Evolutionary conservation across 2,888 invertebrate genomes (phyloP), one percentile per base, ranked within the genome.

Genomic region (Thelaira solivaga): DNA sequence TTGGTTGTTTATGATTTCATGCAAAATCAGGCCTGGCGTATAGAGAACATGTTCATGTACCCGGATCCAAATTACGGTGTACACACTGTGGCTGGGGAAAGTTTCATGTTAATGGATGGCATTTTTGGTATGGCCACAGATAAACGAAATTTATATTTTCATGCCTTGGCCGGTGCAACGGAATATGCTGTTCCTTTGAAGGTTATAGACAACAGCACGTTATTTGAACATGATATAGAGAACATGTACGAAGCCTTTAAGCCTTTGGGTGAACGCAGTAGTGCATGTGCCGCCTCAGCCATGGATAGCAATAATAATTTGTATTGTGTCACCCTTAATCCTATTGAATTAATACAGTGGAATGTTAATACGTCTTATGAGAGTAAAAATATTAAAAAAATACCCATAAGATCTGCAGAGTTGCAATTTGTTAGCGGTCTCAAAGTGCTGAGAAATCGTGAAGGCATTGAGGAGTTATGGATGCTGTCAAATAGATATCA

Each of bases 361-460:
- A 93, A 94, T 84, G 91, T 92, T 0, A 90, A 89, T 0, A 91
- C 91, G 0, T 90, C 92, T 8, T 94, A 92, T 82, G 90, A 90
- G 0, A 83, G 82, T 0, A 90, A 90, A 51, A 91, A 91, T 84
- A 91, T 93, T 61, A 90, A 90, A 80, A 86, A 92, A 1, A 82
- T 92, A 22, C 92, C 92, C 4, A 84, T 90, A 5, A 90, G 94
- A 82, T 85, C 87, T 22, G 89, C 91, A 68, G 91, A 92, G 0
- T 85, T 95, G 64, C 94, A 95, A 83, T 95, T 95, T 84, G 91
- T 92, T 1, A 93, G 93, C 82, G 95, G 94, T n/a, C 86, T 95
- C 59, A 95, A 95, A 89, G 90, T 94, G 1, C 90, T 93, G 7
- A 91, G 90, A 43, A 91, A 92, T 72, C 82, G 87, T 0, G 88